phyloP scores from a whole-genome alignment of 2,888 invertebrate genomes.

The Cartodere bifasciata region DNA sequence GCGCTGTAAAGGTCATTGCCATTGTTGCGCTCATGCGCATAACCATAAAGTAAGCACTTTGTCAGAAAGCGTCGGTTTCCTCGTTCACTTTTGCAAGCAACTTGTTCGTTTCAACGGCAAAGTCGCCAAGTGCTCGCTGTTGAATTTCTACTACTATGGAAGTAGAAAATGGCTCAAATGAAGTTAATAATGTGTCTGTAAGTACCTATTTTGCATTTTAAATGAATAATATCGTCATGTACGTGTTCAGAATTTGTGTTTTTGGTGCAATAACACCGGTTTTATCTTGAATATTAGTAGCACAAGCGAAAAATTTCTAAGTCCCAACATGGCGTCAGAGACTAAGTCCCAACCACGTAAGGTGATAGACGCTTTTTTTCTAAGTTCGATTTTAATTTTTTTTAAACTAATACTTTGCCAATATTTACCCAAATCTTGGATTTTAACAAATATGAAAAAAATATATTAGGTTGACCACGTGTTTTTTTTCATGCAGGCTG shows the following conservation, averaged over 20 bases:
- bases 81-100: too few species aligned
- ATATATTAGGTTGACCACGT: too few species aligned
- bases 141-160: slow-evolving; percentile 45
- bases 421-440: too few species aligned
- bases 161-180: slow-evolving; percentile 48
- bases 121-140: too few species aligned
- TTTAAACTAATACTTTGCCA: too few species aligned
- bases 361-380: too few species aligned
- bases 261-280: slow-evolving; percentile 25
- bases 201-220: slow-evolving; percentile 35
- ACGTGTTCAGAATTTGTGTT: slow-evolving; percentile 16
- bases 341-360: slow-evolving; percentile 45
- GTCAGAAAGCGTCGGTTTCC: too few species aligned
- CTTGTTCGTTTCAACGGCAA: too few species aligned
- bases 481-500: too few species aligned
- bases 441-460: too few species aligned
- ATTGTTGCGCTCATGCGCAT: slow-evolving; percentile 45
- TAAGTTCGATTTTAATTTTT: too few species aligned
- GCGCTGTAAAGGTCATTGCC: slow-evolving; percentile 22
- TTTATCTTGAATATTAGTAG: slow-evolving; percentile 41
- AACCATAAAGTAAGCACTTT: slow-evolving; percentile 46
- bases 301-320: slow-evolving; percentile 50
- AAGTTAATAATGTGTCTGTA: slow-evolving; percentile 46
- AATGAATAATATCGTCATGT: slow-evolving; percentile 17
- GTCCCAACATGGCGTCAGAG: slow-evolving; percentile 83